These are phyloP conservation scores for Xanthia togata DNA, from an alignment of 2,888 invertebrate genomes.

Conservation along the genomic window DNA sequence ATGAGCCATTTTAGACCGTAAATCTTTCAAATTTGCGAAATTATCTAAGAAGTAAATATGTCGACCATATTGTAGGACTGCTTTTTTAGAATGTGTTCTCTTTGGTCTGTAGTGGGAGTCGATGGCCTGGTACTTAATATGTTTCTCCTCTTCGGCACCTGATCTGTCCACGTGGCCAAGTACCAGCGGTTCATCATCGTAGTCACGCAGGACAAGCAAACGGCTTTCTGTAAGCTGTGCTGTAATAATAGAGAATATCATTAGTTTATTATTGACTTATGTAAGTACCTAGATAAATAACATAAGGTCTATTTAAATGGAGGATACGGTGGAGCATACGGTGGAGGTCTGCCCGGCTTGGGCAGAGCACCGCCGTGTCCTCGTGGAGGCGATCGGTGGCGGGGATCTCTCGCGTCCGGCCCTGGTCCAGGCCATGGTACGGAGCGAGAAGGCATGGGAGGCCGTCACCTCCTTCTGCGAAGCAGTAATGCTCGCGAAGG, in stretches of 20 bases:
- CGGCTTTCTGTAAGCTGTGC: constrained; percentile 27
- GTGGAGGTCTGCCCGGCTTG: no score
- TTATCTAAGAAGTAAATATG: constrained; percentile 26
- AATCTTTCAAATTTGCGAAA: background rate
- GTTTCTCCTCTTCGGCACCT: rapidly evolving
- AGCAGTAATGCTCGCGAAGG: no score
- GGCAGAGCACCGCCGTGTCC: no score
- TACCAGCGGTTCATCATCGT: background rate
- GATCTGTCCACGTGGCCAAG: background rate
- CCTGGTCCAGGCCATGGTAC: no score
- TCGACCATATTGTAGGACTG: constrained; percentile 19
- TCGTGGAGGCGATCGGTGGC: no score
- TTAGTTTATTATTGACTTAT: background rate
- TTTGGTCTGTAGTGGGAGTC: background rate
- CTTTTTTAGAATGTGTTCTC: background rate
- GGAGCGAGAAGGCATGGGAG: no score
- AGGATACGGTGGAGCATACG: no score
- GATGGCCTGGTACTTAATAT: rapidly evolving
- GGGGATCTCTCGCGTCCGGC: no score
- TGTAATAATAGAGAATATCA: constrained; percentile 19
- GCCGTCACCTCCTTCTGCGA: no score
- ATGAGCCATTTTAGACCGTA: background rate
- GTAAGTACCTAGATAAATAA: background rate
- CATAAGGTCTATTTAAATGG: no score
- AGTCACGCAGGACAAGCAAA: constrained; percentile 6